These are phyloP conservation scores for Zeugodacus cucurbitae DNA, from an alignment of 1,140 invertebrate genomes.

Conservation along the genomic window DNA sequence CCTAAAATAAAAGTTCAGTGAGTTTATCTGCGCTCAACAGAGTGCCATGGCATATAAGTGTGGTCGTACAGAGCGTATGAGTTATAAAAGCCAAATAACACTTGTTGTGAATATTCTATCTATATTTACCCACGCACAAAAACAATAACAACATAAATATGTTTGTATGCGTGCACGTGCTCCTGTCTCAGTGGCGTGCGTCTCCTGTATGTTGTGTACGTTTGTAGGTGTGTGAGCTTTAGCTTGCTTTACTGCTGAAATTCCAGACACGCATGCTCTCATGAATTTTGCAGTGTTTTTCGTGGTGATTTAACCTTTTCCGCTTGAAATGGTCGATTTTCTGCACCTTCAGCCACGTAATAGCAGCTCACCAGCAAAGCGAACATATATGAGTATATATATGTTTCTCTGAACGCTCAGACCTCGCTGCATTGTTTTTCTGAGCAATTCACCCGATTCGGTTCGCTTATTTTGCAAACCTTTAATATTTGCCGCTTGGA, in stretches of 20 bases:
- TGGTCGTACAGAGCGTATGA: background rate
- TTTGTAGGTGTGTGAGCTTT: background rate
- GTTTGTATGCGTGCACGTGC: background rate
- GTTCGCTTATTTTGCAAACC: background rate
- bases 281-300: constrained; percentile 36
- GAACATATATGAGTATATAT: background rate
- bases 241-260: background rate
- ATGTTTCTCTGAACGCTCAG: background rate
- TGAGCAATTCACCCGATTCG: too few relatives aligned
- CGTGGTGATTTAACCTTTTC: constrained; percentile 19
- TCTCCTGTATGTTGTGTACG: too few relatives aligned
- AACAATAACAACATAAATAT: background rate
- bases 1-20: too few relatives aligned
- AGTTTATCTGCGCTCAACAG: too few relatives aligned
- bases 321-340: constrained; percentile 19
- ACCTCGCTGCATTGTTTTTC: background rate
- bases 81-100: background rate
- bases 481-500: background rate
- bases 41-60: background rate
- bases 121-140: background rate
- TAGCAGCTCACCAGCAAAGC: background rate
- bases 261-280: constrained; percentile 10
- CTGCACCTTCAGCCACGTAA: background rate
- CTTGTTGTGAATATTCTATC: background rate
- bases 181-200: background rate